Evolutionary conservation across 2,888 invertebrate species (phyloP).

Genomic region (Lymantria dispar): DNA sequence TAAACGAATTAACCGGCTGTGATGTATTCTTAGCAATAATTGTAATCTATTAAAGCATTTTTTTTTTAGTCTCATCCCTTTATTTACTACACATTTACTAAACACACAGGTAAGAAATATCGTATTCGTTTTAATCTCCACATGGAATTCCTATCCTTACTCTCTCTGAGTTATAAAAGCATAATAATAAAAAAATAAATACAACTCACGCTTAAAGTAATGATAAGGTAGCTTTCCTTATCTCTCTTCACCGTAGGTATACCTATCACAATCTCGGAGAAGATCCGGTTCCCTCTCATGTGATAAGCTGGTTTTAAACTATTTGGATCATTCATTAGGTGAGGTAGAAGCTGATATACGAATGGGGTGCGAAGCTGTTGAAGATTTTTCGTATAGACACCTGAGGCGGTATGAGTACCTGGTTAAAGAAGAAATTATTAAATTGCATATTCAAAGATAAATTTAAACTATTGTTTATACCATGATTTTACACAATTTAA

Average conservation of each 20-base stretch:
- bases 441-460: background rate
- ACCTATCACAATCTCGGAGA: conserved; percentile 92
- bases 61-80: no score
- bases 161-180: no score
- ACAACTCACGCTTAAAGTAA: conserved; percentile 83
- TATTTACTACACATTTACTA: no score
- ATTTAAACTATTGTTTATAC: no score
- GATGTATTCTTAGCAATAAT: no score
- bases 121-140: no score
- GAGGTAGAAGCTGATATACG: conserved; percentile 93
- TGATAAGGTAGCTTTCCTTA: conserved; percentile 92
- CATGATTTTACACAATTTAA: no score
- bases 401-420: conserved; percentile 55
- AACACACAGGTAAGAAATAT: no score
- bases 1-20: no score
- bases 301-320: conserved; percentile 91
- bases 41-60: no score
- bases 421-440: background rate
- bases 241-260: conserved; percentile 95
- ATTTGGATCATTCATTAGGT: conserved; percentile 89
- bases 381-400: conserved; percentile 58
- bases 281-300: conserved; percentile 87
- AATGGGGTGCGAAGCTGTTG: conserved; percentile 87
- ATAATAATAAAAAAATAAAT: no score
- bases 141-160: no score